Conservation (phyloP, 2,888 invertebrate species). For the Drosophila fulvimacula region DNA sequence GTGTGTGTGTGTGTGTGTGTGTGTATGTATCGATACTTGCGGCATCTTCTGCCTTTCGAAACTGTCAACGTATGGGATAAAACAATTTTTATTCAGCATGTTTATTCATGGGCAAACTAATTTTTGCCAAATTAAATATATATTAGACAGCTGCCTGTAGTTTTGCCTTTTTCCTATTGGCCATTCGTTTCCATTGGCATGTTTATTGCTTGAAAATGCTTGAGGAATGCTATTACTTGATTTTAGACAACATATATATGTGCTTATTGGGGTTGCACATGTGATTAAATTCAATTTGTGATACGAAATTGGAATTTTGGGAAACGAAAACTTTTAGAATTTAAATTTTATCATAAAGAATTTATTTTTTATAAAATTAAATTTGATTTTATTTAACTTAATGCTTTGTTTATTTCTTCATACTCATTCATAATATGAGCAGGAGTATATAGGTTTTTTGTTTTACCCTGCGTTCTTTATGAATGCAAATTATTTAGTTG, state of each 20-base stretch:
- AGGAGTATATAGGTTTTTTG: no score
- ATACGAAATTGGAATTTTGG: not conserved
- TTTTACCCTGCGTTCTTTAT: no score
- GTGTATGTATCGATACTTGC: not conserved
- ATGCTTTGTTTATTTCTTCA: no score
- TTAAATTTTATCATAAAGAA: no score
- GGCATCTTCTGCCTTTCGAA: conserved; percentile 6
- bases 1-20: not conserved
- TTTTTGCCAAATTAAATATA: conserved; percentile 12
- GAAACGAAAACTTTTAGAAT: no score
- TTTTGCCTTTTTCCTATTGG: not conserved
- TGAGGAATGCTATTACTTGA: not conserved
- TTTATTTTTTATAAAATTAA: no score
- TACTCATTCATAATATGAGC: no score
- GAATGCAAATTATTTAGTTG: no score
- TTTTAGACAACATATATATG: not conserved
- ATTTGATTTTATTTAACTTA: no score
- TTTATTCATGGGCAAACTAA: conserved; percentile 10
- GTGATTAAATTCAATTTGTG: not conserved
- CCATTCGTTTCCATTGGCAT: conserved; percentile 3
- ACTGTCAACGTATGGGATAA: conserved; percentile 1
- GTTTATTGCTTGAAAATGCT: not conserved
- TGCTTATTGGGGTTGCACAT: not conserved
- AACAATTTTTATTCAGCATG: conserved; percentile 6
- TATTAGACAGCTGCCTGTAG: conserved; percentile 3